A percentile compares a stretch with the other conserved stretches of the same genome.
phyloP scores from a whole-genome alignment of 1,140 invertebrate genomes.

The Idris sp. region DNA sequence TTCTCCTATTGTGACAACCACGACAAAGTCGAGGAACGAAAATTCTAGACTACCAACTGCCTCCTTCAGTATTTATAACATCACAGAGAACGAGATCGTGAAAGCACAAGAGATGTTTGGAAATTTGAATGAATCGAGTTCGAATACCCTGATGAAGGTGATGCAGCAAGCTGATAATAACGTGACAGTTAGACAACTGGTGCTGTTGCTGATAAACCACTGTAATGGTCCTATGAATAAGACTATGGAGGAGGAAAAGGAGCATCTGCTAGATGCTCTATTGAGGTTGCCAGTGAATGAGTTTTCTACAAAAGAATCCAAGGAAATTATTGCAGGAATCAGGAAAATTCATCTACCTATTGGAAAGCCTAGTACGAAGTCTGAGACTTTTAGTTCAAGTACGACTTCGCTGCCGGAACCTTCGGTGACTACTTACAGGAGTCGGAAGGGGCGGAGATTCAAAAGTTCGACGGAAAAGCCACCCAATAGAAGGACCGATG shows the following conservation, averaged over 20 bases:
- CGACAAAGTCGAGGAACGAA: constrained; percentile 61
- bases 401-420: constrained; percentile 61
- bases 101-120: constrained; percentile 86
- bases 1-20: constrained; percentile 68
- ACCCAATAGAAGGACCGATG: constrained; percentile 56
- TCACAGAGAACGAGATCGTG: constrained; percentile 78
- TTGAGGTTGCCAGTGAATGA: constrained; percentile 80
- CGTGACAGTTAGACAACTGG: constrained; percentile 84
- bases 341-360: constrained; percentile 68
- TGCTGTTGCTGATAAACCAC: constrained; percentile 86
- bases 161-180: constrained; percentile 89
- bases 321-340: constrained; percentile 69
- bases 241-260: constrained; percentile 83
- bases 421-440: constrained; percentile 72
- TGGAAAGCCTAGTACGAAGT: constrained; percentile 33
- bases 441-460: constrained; percentile 68
- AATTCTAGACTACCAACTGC: constrained; percentile 26
- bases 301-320: constrained; percentile 71
- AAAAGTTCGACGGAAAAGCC: constrained; percentile 63
- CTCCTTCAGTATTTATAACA: constrained; percentile 60
- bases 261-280: constrained; percentile 83
- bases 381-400: constrained; percentile 22
- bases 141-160: constrained; percentile 85
- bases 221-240: constrained; percentile 82
- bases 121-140: constrained; percentile 85